Conservation (phyloP, 2,113 vertebrate genomes). For the Cricetomys ansorgei region DNA sequence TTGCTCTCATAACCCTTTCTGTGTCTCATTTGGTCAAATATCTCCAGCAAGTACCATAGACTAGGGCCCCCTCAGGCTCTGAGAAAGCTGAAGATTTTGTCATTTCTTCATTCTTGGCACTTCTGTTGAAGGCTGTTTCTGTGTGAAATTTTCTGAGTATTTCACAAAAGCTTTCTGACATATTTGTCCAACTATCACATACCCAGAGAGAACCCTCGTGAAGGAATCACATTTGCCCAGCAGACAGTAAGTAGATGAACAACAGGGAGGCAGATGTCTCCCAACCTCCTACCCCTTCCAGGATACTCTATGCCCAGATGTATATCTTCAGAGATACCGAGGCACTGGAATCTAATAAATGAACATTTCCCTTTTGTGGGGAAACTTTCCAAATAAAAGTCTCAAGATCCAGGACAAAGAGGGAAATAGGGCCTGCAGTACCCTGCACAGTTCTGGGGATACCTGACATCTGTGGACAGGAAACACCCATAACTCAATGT, state of each 20-base stretch:
- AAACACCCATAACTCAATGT: fast-evolving
- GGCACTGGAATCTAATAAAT: neutral
- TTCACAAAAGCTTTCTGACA: fast-evolving
- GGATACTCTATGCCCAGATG: fast-evolving
- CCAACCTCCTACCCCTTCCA: too few relatives aligned
- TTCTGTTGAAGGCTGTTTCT: neutral
- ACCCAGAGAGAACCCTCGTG: too few relatives aligned
- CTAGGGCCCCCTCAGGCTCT: too few relatives aligned
- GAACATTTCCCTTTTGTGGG: neutral
- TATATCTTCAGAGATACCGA: neutral
- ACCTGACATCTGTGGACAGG: too few relatives aligned
- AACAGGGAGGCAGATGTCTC: neutral
- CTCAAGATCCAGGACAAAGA: neutral
- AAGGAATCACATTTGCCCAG: too few relatives aligned
- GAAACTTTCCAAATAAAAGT: neutral
- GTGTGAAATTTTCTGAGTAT: fast-evolving
- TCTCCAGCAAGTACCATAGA: neutral
- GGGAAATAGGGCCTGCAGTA: fast-evolving
- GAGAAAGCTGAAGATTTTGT: neutral
- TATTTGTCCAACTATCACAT: fast-evolving
- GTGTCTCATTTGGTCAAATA: neutral
- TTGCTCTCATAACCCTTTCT: neutral
- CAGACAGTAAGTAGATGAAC: neutral
- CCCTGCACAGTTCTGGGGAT: neutral
- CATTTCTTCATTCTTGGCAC: neutral